A percentile compares a stretch with the other conserved stretches of the same genome.
Evolutionary conservation across 1,140 invertebrate species (phyloP).

Genomic region (Portunus trituberculatus): DNA sequence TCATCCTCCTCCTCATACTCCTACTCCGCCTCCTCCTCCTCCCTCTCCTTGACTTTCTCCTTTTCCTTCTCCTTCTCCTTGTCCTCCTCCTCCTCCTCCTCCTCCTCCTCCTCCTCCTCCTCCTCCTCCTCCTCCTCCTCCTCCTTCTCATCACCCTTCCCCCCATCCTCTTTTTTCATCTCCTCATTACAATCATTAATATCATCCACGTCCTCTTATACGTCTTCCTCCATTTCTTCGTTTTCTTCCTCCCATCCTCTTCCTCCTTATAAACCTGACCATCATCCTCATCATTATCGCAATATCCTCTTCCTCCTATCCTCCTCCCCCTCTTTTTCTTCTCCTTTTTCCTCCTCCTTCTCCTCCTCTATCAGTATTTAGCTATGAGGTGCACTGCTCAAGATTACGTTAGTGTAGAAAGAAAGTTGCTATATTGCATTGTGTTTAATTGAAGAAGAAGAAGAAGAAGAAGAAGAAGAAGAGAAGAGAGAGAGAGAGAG

Average conservation of each 20-base stretch:
- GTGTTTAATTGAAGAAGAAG: too few species aligned
- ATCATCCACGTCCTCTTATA: not conserved
- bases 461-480: not conserved
- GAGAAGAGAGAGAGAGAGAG: not conserved
- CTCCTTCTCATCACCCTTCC: not conserved
- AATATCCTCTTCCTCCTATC: too few species aligned
- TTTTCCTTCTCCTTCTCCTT: not conserved
- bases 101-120: not conserved
- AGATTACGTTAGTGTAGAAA: too few species aligned
- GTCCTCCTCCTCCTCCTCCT: not conserved
- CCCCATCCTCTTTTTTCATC: not conserved
- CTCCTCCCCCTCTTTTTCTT: too few species aligned
- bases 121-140: not conserved
- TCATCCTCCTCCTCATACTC: too few species aligned
- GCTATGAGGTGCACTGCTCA: too few species aligned
- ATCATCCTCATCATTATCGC: not conserved
- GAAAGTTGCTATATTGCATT: not conserved
- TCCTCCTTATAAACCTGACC: not conserved
- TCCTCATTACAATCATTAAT: not conserved
- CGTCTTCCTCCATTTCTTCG: not conserved
- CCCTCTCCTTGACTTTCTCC: too few species aligned
- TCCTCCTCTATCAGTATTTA: too few species aligned
- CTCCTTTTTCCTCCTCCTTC: too few species aligned
- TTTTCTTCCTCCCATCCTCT: not conserved
- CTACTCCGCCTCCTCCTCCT: too few species aligned